phyloP scores from a whole-genome alignment of 2,888 invertebrate species.

The Meiosimyza decipiens region DNA sequence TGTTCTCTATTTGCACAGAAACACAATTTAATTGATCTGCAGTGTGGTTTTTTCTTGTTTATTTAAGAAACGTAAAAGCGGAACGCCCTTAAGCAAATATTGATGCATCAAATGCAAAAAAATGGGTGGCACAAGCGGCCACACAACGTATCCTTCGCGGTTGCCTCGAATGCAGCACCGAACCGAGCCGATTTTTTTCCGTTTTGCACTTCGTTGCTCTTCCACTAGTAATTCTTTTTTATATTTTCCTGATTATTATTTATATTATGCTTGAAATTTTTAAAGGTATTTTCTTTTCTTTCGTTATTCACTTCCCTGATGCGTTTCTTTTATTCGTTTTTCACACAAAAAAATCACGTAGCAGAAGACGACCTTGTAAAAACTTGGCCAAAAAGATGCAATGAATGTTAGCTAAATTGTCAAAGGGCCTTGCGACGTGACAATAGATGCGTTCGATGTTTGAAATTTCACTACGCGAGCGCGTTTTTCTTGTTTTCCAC shows the following conservation, averaged over 20 bases:
- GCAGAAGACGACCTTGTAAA: slow-evolving; percentile 10
- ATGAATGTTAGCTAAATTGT: neutral
- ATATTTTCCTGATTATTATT: no score
- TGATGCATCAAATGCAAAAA: no score
- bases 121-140: no score
- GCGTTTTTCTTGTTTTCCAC: neutral
- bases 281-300: neutral
- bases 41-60: neutral
- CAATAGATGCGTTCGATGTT: slow-evolving; percentile 5
- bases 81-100: no score
- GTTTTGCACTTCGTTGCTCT: no score
- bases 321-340: slow-evolving; percentile 15
- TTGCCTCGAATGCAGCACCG: no score
- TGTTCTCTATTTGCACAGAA: no score
- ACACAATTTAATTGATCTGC: neutral
- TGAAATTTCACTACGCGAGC: slow-evolving; percentile 19
- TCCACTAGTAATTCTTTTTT: no score
- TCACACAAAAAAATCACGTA: neutral
- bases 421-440: neutral
- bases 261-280: no score
- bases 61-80: no score
- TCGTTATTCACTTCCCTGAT: neutral
- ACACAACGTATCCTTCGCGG: no score
- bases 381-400: slow-evolving; percentile 1
- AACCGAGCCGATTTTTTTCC: no score